phyloP scores from a whole-genome alignment of 2,888 invertebrate species.

The Podotricha telesiphe region DNA sequence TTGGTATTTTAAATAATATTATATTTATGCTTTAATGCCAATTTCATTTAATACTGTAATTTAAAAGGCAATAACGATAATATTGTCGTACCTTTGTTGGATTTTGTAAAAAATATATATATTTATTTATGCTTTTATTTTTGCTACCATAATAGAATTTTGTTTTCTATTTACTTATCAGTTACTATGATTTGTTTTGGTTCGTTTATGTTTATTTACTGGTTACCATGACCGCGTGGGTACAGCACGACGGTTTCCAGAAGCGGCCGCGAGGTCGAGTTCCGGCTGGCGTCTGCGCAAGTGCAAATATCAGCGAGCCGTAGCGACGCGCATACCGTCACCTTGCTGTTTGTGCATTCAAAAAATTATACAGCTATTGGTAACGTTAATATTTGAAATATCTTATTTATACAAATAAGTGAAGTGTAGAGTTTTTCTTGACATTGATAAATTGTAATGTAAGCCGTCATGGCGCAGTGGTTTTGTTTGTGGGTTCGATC shows the following conservation, averaged over 20 bases:
- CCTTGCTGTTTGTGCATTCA: constrained; percentile 67
- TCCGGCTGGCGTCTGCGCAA: constrained; percentile 85
- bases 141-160: neutral
- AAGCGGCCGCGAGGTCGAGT: constrained; percentile 87
- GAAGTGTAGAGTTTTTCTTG: too few species aligned
- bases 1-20: too few species aligned
- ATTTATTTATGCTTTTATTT: neutral
- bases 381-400: too few species aligned
- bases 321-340: constrained; percentile 67
- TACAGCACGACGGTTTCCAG: constrained; percentile 71
- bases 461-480: too few species aligned
- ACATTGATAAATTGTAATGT: too few species aligned
- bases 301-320: constrained; percentile 65
- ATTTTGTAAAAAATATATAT: too few species aligned
- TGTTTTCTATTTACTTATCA: neutral
- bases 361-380: constrained; percentile 73
- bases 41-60: too few species aligned
- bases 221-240: constrained; percentile 30
- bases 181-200: constrained; percentile 36
- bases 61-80: too few species aligned
- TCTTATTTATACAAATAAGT: too few species aligned
- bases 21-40: too few species aligned
- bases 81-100: too few species aligned
- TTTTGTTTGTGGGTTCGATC: too few species aligned
- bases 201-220: constrained; percentile 42